Evolutionary conservation across 2,113 vertebrate species (phyloP), one percentile per base, ranked within the genome.

Genomic region (Setophaga kirtlandii): DNA sequence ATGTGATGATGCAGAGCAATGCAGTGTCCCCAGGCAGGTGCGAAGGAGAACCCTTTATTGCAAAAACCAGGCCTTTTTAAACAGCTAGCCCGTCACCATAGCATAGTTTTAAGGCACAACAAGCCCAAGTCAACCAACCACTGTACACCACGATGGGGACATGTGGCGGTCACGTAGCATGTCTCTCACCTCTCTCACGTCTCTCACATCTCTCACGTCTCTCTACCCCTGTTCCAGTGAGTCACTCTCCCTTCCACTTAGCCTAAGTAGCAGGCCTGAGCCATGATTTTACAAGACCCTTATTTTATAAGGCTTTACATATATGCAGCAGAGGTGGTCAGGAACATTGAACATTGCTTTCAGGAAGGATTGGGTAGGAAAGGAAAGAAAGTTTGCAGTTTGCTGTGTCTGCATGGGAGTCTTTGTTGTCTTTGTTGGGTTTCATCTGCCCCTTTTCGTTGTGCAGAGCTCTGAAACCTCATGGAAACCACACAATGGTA

Each of bases 381-480:
- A 79, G 4, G 6, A 55, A 70, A n/a, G 41, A 28, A 65, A 49
- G 8, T 28, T 58, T 76, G 58, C 1, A 2, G 17, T 80, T 63
- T 52, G 13, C 27, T 50, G 8, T 46, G 10, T 46, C 60, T 68
- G 31, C 4, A 1, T 1, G 0, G 1, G 0, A 39, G 10, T 0
- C n/a, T n/a, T n/a, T n/a, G n/a, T n/a, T n/a, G 89, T 88, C 93
- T 93, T 93, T 33, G 14, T n/a, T 73, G 37, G 23, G 15, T 96
- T 94, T 93, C 15, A 7, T 67, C 75, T 95, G 70, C 85, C 70
- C 69, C 42, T 77, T 96, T 92, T 94, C 55, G 33, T 85, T 92
- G 56, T 39, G 80, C 91, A 96, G 83, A 75, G 46, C 87, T 96
- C 89, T 89, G 91, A 92, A 68, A 78, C 91, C 55, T 74, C 8